These are phyloP conservation scores for Thalassarche chlororhynchos DNA, from an alignment of 2,113 vertebrate species.

Conservation along the genomic window DNA sequence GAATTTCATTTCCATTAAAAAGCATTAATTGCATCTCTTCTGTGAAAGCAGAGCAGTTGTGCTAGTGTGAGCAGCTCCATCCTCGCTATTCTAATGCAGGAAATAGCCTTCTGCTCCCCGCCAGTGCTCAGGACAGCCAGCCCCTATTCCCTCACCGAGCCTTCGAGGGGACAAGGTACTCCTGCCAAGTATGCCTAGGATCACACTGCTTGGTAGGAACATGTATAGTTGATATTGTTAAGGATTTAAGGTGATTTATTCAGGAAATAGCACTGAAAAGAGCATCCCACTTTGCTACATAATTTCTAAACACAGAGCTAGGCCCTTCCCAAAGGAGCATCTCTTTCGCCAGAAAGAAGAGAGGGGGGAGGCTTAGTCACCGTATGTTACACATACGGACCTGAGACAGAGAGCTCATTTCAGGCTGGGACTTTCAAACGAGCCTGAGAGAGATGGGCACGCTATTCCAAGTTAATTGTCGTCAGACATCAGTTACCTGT, in stretches of 20 bases:
- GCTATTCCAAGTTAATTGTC: not conserved
- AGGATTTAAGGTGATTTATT: not conserved
- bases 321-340: not conserved
- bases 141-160: rapidly evolving
- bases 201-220: not conserved
- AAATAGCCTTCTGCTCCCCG: not conserved
- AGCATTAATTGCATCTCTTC: conserved; percentile 36
- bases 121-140: not conserved
- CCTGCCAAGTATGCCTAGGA: not conserved
- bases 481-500: not conserved
- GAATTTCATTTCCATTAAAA: conserved; percentile 57
- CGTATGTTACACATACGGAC: not conserved
- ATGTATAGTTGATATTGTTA: rapidly evolving
- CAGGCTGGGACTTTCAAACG: not conserved
- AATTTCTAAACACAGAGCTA: not conserved
- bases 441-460: not conserved
- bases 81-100: not conserved
- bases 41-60: not conserved
- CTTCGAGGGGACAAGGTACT: rapidly evolving
- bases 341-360: not conserved
- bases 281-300: not conserved
- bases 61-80: not conserved
- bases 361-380: not conserved
- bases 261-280: not conserved
- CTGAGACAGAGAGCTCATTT: not conserved